Percentiles rank a stretch among this genome's conserved stretches.
These are phyloP conservation scores for Callyntrura guangdongensis DNA, from an alignment of 2,888 invertebrate species.

Conservation along the genomic window DNA sequence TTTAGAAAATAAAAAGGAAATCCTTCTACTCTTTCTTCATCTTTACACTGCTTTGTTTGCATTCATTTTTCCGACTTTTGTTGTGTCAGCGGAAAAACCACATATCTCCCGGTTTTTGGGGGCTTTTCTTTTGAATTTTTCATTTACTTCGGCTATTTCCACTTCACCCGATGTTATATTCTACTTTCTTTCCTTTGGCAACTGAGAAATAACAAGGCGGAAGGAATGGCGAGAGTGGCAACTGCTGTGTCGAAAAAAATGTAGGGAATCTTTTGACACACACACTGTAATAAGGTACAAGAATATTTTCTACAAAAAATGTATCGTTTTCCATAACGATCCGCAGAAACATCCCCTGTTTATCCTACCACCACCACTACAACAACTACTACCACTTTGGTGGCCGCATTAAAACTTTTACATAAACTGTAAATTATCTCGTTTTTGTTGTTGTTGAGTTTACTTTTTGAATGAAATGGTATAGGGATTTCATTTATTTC, in stretches of 20 bases:
- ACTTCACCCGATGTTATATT: background rate
- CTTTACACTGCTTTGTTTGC: background rate
- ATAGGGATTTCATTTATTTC: too few species aligned
- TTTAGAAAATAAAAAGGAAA: slow-evolving; percentile 11
- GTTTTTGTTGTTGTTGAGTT: background rate
- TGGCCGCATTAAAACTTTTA: background rate
- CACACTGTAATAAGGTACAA: too few species aligned
- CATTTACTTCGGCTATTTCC: slow-evolving; percentile 7
- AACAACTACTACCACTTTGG: background rate
- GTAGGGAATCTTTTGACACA: too few species aligned
- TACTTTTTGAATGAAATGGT: too few species aligned
- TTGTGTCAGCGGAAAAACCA: background rate
- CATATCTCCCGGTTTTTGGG: background rate
- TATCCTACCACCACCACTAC: background rate
- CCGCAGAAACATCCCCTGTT: too few species aligned
- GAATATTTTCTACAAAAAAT: too few species aligned
- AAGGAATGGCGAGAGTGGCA: background rate
- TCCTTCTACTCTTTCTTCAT: background rate
- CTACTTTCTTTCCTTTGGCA: background rate
- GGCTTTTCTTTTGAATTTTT: background rate
- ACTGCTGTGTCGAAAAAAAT: too few species aligned
- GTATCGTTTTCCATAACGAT: too few species aligned
- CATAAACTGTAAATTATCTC: slow-evolving; percentile 24
- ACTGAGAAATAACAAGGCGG: background rate
- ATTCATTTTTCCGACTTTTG: background rate